Percentiles rank a stretch among this genome's conserved stretches.
Evolutionary conservation across 2,797 vertebrate species (phyloP).

Genomic region (Harpagifer antarcticus): DNA sequence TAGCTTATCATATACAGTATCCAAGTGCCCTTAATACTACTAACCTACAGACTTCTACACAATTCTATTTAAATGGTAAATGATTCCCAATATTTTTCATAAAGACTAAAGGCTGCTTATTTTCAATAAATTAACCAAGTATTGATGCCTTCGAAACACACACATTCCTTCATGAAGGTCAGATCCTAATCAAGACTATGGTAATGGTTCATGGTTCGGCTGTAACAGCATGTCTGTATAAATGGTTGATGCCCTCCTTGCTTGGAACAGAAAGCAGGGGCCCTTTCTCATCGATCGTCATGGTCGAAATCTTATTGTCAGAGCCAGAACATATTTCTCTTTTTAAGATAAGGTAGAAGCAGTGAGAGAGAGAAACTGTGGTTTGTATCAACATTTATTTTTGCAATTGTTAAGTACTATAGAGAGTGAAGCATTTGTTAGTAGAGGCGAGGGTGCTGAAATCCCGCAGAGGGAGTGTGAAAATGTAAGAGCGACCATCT

Average conservation of each 20-base stretch:
- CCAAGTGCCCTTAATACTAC: not conserved
- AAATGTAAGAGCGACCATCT: conserved; percentile 53
- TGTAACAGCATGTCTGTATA: not conserved
- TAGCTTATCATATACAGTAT: not conserved
- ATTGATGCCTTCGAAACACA: not conserved
- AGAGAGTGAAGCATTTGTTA: conserved; percentile 28
- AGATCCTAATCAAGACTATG: too few relatives aligned
- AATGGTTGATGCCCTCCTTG: not conserved
- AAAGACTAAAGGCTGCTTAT: not conserved
- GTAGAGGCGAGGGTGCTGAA: conserved; percentile 38
- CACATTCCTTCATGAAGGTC: not conserved
- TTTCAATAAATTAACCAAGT: not conserved
- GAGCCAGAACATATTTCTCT: not conserved
- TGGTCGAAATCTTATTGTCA: conserved; percentile 16
- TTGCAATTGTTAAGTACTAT: conserved; percentile 23
- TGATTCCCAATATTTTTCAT: conserved; percentile 1
- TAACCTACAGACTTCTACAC: not conserved
- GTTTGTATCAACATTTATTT: conserved; percentile 23
- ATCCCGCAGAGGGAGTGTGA: conserved; percentile 58
- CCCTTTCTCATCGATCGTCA: not conserved
- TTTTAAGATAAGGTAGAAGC: not conserved
- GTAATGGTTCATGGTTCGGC: not conserved
- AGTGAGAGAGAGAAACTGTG: conserved; percentile 4
- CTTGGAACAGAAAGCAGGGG: not conserved
- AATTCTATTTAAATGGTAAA: not conserved